phyloP scores from a whole-genome alignment of 2,888 invertebrate species.

The Dasysyrphus tricinctus region DNA sequence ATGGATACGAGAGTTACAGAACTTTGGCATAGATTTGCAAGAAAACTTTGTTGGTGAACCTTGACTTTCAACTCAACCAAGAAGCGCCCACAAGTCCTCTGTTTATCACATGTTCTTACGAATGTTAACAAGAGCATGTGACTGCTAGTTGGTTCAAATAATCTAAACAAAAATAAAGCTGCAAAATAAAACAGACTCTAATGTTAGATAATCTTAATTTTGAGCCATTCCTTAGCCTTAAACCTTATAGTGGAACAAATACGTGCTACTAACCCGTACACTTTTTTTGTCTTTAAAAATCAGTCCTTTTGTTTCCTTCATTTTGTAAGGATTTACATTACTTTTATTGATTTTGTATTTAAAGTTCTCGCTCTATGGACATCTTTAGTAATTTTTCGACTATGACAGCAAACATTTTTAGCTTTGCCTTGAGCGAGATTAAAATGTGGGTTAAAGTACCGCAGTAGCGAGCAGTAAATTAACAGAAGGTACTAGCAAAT shows the following conservation, averaged over 20 bases:
- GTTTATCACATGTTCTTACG: no score
- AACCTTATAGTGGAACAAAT: not conserved
- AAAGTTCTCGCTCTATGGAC: conserved; percentile 47
- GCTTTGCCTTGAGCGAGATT: conserved; percentile 7
- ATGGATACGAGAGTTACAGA: no score
- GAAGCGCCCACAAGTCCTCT: no score
- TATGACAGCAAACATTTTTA: conserved; percentile 46
- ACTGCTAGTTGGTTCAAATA: no score
- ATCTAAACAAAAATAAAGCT: no score
- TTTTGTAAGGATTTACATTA: not conserved
- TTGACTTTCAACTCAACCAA: no score
- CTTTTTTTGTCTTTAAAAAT: conserved; percentile 17
- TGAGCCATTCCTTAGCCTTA: no score
- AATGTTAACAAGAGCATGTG: no score
- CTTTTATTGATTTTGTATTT: conserved; percentile 47
- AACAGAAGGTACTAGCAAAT: conserved; percentile 55
- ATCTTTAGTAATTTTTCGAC: conserved; percentile 65
- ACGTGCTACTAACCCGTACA: not conserved
- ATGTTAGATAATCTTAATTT: no score
- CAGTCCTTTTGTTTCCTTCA: conserved; percentile 16
- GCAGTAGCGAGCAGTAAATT: conserved; percentile 37
- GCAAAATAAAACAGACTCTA: no score
- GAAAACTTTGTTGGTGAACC: no score
- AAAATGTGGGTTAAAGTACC: conserved; percentile 72
- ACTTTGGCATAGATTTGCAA: no score